phyloP scores from a whole-genome alignment of 2,113 vertebrate genomes.

The Zosterops japonicus region DNA sequence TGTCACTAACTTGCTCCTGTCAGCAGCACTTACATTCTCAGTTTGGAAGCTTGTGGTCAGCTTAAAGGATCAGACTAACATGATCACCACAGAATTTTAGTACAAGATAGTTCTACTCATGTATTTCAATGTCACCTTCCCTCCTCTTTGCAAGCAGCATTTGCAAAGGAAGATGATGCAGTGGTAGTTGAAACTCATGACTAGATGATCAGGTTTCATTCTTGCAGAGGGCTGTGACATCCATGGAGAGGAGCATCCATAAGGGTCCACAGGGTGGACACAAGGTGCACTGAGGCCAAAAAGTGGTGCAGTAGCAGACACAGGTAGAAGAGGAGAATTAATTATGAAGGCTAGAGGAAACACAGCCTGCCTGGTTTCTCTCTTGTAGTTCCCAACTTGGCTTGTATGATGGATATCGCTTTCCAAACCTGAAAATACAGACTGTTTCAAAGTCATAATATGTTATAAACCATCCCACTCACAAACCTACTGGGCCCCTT shows the following conservation, averaged over 20 bases:
- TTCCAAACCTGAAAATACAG: background rate
- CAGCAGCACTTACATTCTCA: background rate
- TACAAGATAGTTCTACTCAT: background rate
- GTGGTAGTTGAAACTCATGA: background rate
- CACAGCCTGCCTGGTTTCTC: background rate
- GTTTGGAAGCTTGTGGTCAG: background rate
- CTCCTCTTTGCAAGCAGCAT: background rate
- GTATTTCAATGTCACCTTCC: background rate
- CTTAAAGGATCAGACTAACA: background rate
- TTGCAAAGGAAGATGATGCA: background rate
- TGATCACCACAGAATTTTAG: background rate
- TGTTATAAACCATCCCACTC: background rate
- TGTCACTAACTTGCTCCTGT: background rate
- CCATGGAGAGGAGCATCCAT: background rate
- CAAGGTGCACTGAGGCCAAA: background rate
- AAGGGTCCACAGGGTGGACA: background rate
- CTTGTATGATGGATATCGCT: background rate
- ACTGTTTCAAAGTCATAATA: background rate
- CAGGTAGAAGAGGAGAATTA: background rate
- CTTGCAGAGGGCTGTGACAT: background rate
- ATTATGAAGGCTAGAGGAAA: background rate
- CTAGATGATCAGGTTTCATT: background rate
- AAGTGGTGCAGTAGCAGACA: background rate
- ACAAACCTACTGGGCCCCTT: background rate
- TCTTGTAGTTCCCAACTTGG: background rate